These are phyloP conservation scores for Heliconius melpomene DNA, from an alignment of 1,140 invertebrate genomes.

Conservation along the genomic window DNA sequence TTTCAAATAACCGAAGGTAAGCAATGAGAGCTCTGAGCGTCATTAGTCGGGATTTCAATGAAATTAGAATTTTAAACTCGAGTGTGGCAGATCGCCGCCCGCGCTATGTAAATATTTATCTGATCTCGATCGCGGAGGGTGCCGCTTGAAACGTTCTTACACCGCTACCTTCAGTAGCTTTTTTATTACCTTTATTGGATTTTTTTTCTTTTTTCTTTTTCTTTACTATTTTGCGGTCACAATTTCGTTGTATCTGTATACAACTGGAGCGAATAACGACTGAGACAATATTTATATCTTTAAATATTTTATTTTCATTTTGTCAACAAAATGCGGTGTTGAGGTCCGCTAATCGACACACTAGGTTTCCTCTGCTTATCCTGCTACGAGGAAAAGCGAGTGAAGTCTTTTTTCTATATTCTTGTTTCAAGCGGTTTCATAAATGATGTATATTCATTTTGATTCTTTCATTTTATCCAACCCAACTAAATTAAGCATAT, in stretches of 20 bases:
- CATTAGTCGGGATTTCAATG: conserved; percentile 51
- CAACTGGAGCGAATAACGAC: too few relatives aligned
- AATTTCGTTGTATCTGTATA: background rate
- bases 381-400: too few relatives aligned
- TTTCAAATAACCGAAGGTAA: conserved; percentile 25
- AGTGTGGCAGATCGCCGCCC: conserved; percentile 54
- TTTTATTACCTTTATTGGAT: background rate
- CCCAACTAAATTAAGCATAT: too few relatives aligned
- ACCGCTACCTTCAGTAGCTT: conserved; percentile 30
- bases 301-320: too few relatives aligned
- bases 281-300: too few relatives aligned
- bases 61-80: conserved; percentile 60
- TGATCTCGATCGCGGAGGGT: conserved; percentile 49
- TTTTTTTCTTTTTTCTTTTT: background rate
- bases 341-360: too few relatives aligned
- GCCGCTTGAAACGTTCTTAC: conserved; percentile 32
- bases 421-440: too few relatives aligned
- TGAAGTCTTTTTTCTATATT: too few relatives aligned
- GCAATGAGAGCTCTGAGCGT: conserved; percentile 40
- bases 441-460: too few relatives aligned
- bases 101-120: conserved; percentile 58
- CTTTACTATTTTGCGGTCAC: background rate
- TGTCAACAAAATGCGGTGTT: too few relatives aligned
- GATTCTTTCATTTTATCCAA: too few relatives aligned
- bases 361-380: too few relatives aligned